These are phyloP conservation scores for Chinchilla lanigera DNA, from an alignment of 2,113 vertebrate species.

Conservation along the genomic window DNA sequence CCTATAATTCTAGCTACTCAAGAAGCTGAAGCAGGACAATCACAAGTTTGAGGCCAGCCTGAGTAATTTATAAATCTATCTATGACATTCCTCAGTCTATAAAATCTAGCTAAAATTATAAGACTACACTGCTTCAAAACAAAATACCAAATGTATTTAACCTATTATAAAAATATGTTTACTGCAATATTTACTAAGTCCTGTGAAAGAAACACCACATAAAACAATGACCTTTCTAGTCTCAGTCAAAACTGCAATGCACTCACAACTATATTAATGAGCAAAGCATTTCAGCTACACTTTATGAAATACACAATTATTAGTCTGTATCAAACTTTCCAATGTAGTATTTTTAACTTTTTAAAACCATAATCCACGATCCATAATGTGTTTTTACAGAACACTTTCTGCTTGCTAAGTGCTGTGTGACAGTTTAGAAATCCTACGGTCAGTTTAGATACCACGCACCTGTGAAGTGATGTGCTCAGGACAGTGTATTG, in stretches of 20 bases:
- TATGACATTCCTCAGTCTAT: slow-evolving; percentile 2
- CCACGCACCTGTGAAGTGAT: not conserved
- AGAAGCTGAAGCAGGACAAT: not conserved
- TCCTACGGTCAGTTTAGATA: not conserved
- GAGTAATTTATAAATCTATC: slow-evolving; percentile 8
- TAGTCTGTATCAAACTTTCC: slow-evolving; percentile 50
- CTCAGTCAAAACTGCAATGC: slow-evolving; percentile 16
- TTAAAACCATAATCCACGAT: slow-evolving; percentile 38
- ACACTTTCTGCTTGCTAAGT: not conserved
- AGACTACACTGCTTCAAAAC: slow-evolving; percentile 45
- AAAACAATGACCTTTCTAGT: slow-evolving; percentile 37
- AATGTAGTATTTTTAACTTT: slow-evolving; percentile 51
- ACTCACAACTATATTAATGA: not conserved
- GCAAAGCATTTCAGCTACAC: slow-evolving; percentile 19
- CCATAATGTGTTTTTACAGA: slow-evolving; percentile 2
- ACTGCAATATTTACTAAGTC: slow-evolving; percentile 29
- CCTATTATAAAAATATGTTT: slow-evolving; percentile 54
- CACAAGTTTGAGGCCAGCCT: not conserved
- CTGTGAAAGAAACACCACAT: not conserved
- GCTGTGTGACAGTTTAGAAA: not conserved
- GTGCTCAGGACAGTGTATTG: not conserved
- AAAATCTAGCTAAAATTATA: slow-evolving; percentile 34
- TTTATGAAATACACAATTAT: slow-evolving; percentile 51
- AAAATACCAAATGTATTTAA: slow-evolving; percentile 44
- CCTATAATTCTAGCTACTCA: not conserved